Percentiles rank a stretch among this genome's conserved stretches.
These are phyloP conservation scores for Rhyzopertha dominica DNA, from an alignment of 1,140 invertebrate genomes.

Conservation along the genomic window DNA sequence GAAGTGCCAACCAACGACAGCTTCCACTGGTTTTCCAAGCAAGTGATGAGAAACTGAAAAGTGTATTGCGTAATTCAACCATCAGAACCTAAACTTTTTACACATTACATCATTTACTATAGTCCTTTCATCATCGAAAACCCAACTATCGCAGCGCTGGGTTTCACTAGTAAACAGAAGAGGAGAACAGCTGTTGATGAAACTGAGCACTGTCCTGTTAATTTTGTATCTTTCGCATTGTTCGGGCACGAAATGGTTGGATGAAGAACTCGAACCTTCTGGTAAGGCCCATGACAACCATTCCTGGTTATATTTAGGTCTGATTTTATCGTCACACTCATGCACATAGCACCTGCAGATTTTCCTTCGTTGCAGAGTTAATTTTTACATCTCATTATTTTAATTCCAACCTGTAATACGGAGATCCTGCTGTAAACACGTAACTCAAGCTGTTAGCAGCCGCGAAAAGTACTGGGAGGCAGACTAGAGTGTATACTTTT, in stretches of 20 bases:
- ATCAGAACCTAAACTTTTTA: background rate
- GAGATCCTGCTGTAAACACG: constrained; percentile 55
- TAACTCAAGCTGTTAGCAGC: constrained; percentile 57
- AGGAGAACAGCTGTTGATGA: constrained; percentile 33
- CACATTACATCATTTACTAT: constrained; percentile 53
- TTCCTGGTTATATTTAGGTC: constrained; percentile 39
- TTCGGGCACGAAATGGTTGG: too few relatives aligned
- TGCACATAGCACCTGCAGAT: constrained; percentile 52
- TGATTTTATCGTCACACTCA: constrained; percentile 46
- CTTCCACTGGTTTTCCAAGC: constrained; percentile 57
- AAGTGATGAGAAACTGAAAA: constrained; percentile 44
- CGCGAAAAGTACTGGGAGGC: constrained; percentile 53
- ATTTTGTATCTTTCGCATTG: constrained; percentile 34
- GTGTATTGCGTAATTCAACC: background rate
- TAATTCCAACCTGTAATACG: constrained; percentile 49
- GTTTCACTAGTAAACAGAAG: constrained; percentile 36
- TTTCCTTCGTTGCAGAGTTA: background rate
- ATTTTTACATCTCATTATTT: too few relatives aligned
- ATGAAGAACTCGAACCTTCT: too few relatives aligned
- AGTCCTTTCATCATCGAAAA: constrained; percentile 51
- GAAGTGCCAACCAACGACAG: constrained; percentile 57
- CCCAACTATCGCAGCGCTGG: constrained; percentile 47
- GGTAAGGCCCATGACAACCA: constrained; percentile 49
- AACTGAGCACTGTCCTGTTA: constrained; percentile 19
- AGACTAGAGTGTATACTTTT: constrained; percentile 52